phyloP scores from a whole-genome alignment of 2,113 vertebrate species.

The Phalacrocorax brasilianus region DNA sequence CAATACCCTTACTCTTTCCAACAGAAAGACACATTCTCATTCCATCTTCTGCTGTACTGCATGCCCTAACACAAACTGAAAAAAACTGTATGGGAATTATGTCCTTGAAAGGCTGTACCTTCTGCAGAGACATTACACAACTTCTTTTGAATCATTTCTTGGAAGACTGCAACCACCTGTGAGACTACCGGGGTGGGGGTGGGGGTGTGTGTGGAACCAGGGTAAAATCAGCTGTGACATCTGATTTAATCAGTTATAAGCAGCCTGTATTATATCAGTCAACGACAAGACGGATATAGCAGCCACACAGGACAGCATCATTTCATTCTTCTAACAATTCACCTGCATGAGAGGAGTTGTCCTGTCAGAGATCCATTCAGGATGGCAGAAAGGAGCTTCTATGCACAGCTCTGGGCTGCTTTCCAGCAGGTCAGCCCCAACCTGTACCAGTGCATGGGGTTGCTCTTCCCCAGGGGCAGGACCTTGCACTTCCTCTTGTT shows the following conservation, averaged over 20 bases:
- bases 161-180: background rate
- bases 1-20: background rate
- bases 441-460: too few species aligned
- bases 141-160: background rate
- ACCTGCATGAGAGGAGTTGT: background rate
- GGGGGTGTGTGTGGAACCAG: background rate
- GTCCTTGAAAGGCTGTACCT: background rate
- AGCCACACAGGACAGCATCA: background rate
- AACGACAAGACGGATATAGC: background rate
- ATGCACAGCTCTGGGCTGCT: background rate
- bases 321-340: background rate
- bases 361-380: background rate
- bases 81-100: background rate
- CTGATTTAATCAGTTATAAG: background rate
- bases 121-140: background rate
- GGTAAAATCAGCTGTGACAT: background rate
- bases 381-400: background rate
- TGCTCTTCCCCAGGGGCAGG: too few species aligned
- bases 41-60: background rate
- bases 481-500: too few species aligned
- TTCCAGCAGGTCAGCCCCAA: too few species aligned
- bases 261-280: background rate
- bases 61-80: background rate
- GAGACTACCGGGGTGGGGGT: background rate
- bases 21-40: background rate